Base-by-base conservation (phyloP, 2,113 vertebrate genomes). In the Lamprotornis superbus region DNA sequence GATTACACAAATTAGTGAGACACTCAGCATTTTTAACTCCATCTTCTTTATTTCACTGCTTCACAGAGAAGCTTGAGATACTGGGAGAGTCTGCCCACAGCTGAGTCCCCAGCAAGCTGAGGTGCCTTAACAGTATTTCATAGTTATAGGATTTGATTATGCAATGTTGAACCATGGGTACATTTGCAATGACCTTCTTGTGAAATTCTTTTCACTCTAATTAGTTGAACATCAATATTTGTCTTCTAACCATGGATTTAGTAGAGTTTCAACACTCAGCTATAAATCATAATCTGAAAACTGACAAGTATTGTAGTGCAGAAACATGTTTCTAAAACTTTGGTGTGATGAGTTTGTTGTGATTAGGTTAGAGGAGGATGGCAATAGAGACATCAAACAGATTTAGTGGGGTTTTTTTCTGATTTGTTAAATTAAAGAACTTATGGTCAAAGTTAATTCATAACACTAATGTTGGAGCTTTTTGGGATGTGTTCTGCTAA, bases 231-330 rank as follows among this genome's bases (percentile, higher is more conserved):
- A 52, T 64, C 65, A 87, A 39, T 42, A 31, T 71, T 78, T 90
- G 28, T 47, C 81, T 75, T 77, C 61, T 52, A 87, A 81, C 24
- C n/a, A 9, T 81, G 69, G 15, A 46, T 94, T 81, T 63, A 55
- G 81, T 69, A 93, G 77, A 89, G 20, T 16, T 89, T 95, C 93
- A 91, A 90, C 56, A 82, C 63, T 94, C 67, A 95, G 33, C 33
- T 67, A 31, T 83, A 89, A 95, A 94, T 82, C 27, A 85, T 37
- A 27, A 23, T 23, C 12, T 10, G 86, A 94, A 93, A 94, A 50
- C 46, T 84, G 75, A 74, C 31, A 79, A 65, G 27, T 33, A 39
- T 83, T 84, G 86, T 61, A 94, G 61, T 70, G 52, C 39, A 93
- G 59, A 80, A 90, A 31, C 35, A 53, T 39, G 14, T 93, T 95